Evolutionary conservation across 1,140 invertebrate genomes (phyloP), one percentile per base, ranked within the genome.

Genomic region (Gonatopus flavifemur): DNA sequence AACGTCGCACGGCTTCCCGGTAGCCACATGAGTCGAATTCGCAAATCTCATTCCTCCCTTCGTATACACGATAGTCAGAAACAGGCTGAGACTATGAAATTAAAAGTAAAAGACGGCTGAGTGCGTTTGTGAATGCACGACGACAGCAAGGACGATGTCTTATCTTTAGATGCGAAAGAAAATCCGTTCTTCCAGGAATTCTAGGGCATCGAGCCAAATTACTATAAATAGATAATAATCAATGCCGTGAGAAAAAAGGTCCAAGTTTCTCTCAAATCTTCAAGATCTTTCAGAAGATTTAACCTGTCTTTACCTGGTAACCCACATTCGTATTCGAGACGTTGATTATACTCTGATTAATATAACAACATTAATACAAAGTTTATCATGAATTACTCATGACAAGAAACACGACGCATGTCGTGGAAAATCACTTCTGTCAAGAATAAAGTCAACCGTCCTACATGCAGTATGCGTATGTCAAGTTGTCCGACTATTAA

Each of bases 181-280:
- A 35, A 40, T 52, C 31, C 35, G 51, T 28, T n/a, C n/a, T 68
- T 69, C 71, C 62, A 62, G 49, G 66, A 70, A 70, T 49, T 41
- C 56, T 31, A 36, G 25, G 61, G 62, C 62, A 64, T 38, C 58
- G 59, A 59, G 72, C 67, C 69, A 73, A 76, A 72, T 76, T 66
- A 66, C 66, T 74, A 72, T 73, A 70, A 75, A 74, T 72, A 74
- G 68, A 54, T 57, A 59, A 24, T 75, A 74, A 76, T 75, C 67
- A 65, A 71, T 69, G 56, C 53, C 42, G 38, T 60, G 60, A 51
- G 59, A 71, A 69, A 72, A 69, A 66, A 49, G 47, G 54, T 21
- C 31, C n/a, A n/a, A n/a, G n/a, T n/a, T n/a, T n/a, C n/a, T n/a
- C n/a, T n/a, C n/a, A n/a, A n/a, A n/a, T n/a, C n/a, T n/a, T n/a